A percentile compares a stretch with the other conserved stretches of the same genome.
These are phyloP conservation scores for Drosophila hamatofila DNA, from an alignment of 2,888 invertebrate genomes.

Conservation along the genomic window DNA sequence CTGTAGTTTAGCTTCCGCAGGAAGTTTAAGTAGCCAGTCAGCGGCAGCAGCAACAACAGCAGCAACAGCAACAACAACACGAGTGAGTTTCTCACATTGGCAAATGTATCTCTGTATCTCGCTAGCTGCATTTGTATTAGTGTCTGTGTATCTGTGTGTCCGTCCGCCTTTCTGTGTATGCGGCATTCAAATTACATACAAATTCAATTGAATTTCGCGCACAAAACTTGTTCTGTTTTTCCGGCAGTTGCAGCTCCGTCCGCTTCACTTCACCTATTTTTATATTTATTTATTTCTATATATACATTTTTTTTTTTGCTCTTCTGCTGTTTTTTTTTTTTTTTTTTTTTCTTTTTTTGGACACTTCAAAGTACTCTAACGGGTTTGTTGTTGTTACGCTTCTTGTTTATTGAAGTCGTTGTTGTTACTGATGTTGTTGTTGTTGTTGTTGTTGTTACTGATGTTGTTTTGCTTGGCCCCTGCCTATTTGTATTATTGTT, in stretches of 20 bases:
- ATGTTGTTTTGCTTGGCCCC: conserved; percentile 21
- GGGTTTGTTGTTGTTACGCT: conserved; percentile 45
- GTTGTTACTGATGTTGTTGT: conserved; percentile 30
- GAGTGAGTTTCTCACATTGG: conserved; percentile 23
- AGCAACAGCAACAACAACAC: conserved; percentile 40
- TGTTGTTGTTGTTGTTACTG: conserved; percentile 14
- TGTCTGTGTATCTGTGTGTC: conserved; percentile 10
- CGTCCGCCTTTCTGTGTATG: conserved; percentile 22
- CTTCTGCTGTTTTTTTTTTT: neutral
- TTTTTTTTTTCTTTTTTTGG: conserved; percentile 25
- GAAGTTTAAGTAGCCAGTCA: conserved; percentile 74
- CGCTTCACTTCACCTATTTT: conserved; percentile 38
- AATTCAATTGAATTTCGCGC: conserved; percentile 68
- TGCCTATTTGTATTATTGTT: conserved; percentile 47
- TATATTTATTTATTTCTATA: conserved; percentile 47
- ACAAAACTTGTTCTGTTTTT: conserved; percentile 63
- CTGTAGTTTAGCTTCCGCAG: conserved; percentile 73
- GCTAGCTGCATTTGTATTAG: conserved; percentile 26
- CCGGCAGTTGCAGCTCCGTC: conserved; percentile 25
- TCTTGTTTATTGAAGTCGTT: conserved; percentile 29
- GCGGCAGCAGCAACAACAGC: conserved; percentile 37
- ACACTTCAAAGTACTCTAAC: conserved; percentile 69
- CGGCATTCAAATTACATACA: conserved; percentile 57
- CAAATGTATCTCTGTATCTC: conserved; percentile 38
- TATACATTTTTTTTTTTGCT: conserved; percentile 15